phyloP scores from a whole-genome alignment of 2,797 vertebrate genomes.

The Tadarida brasiliensis region DNA sequence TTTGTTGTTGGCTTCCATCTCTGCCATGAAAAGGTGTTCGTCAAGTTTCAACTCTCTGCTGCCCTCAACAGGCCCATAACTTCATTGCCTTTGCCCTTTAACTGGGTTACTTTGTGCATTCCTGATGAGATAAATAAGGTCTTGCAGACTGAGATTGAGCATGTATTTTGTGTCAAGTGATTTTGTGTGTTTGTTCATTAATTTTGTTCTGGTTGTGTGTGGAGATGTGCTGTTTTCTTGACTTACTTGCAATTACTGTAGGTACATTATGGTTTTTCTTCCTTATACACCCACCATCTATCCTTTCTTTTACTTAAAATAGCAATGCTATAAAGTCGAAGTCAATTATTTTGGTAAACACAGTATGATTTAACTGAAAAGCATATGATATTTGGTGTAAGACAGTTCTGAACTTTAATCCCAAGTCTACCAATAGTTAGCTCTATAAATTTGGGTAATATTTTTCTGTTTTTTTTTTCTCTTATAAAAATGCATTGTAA shows the following conservation, averaged over 20 bases:
- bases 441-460: not conserved
- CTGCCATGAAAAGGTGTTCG: fast-evolving
- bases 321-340: not conserved
- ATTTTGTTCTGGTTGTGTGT: not conserved
- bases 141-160: not conserved
- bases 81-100: not conserved
- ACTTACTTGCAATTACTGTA: not conserved
- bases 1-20: not conserved
- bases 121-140: not conserved
- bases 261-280: not conserved
- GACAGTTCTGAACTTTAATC: not conserved
- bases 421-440: not conserved
- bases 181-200: not conserved
- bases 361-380: not conserved
- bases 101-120: not conserved
- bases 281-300: not conserved
- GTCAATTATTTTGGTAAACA: not conserved
- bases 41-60: constrained; percentile 63
- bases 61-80: constrained; percentile 56
- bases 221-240: not conserved
- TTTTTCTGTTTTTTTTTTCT: constrained; percentile 24
- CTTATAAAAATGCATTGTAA: constrained; percentile 6
- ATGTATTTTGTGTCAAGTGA: not conserved
- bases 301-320: not conserved
- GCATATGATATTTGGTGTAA: not conserved